Evolutionary conservation across 2,888 invertebrate genomes (phyloP).

Genomic region (Heterodera filipjevi): DNA sequence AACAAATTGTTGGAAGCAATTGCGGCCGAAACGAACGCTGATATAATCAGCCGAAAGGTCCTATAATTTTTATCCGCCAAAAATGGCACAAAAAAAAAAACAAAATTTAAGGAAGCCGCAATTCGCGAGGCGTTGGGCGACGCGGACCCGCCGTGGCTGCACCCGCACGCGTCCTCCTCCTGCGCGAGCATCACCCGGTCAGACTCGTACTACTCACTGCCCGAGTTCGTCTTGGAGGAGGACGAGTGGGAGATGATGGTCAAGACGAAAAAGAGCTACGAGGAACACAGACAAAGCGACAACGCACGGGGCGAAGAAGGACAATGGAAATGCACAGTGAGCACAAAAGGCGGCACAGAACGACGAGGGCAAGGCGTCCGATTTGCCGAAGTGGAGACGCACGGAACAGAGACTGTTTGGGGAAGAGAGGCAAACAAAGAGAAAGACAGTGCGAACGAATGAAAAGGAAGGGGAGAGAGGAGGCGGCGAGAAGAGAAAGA

Average conservation of each 20-base stretch:
- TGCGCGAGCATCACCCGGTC: slow-evolving; percentile 46
- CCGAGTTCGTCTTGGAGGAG: slow-evolving; percentile 61
- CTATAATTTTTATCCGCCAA: too few relatives aligned
- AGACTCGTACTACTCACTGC: slow-evolving; percentile 61
- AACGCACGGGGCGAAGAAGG: slow-evolving; percentile 13
- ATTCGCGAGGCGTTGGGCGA: slow-evolving; percentile 58
- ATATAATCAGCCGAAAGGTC: slow-evolving; percentile 51
- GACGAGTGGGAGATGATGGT: slow-evolving; percentile 35
- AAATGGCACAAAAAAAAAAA: not conserved
- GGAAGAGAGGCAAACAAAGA: not conserved
- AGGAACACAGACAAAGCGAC: not conserved
- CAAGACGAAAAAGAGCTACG: not conserved
- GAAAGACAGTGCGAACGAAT: not conserved
- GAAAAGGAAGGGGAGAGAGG: not conserved
- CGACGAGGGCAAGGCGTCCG: not conserved
- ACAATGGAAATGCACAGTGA: not conserved
- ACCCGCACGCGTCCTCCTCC: not conserved
- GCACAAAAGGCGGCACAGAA: not conserved
- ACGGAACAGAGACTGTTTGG: not conserved
- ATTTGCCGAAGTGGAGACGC: not conserved
- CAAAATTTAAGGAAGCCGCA: slow-evolving; percentile 49
- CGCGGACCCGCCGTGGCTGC: slow-evolving; percentile 41
- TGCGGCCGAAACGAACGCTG: slow-evolving; percentile 50
- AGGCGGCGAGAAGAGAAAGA: not conserved
- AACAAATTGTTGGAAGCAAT: slow-evolving; percentile 62